A percentile compares a stretch with the other conserved stretches of the same genome.
Evolutionary conservation across 2,797 vertebrate genomes (phyloP).

Genomic region (Microhierax caerulescens): DNA sequence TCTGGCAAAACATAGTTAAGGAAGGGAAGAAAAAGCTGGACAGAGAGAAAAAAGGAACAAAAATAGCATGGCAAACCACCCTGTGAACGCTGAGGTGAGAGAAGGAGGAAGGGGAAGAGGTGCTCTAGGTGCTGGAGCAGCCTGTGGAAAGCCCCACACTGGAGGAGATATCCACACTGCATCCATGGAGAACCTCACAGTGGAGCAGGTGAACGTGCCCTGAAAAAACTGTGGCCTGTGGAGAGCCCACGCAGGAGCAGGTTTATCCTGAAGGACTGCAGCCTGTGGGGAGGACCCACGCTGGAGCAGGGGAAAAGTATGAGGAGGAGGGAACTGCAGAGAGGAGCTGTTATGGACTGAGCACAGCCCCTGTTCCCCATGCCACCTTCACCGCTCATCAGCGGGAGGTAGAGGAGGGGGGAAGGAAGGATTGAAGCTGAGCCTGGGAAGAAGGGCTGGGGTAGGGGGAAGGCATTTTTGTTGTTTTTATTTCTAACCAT

Average conservation of each 20-base stretch:
- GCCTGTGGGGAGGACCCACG: fast-evolving
- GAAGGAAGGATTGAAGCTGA: not conserved
- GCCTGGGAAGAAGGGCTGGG: not conserved
- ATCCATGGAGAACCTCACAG: fast-evolving
- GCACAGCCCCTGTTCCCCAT: fast-evolving
- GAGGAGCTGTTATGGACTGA: not conserved
- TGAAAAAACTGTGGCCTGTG: not conserved
- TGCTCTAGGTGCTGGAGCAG: not conserved
- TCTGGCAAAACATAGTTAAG: not conserved
- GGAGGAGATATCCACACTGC: not conserved
- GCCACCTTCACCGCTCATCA: fast-evolving
- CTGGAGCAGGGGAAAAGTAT: not conserved
- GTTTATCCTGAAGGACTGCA: not conserved
- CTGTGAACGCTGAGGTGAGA: not conserved
- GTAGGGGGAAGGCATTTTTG: not conserved
- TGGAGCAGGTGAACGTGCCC: not conserved
- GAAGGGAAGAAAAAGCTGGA: not conserved
- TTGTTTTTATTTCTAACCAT: not conserved
- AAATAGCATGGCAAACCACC: not conserved
- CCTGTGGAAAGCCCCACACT: not conserved
- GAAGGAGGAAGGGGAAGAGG: not conserved
- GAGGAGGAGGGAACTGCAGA: fast-evolving
- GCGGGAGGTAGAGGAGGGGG: not conserved
- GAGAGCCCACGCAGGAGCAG: not conserved
- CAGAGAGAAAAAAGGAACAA: not conserved